Evolutionary conservation across 2,797 vertebrate species (phyloP).

Genomic region (Loris lydekkerianus): DNA sequence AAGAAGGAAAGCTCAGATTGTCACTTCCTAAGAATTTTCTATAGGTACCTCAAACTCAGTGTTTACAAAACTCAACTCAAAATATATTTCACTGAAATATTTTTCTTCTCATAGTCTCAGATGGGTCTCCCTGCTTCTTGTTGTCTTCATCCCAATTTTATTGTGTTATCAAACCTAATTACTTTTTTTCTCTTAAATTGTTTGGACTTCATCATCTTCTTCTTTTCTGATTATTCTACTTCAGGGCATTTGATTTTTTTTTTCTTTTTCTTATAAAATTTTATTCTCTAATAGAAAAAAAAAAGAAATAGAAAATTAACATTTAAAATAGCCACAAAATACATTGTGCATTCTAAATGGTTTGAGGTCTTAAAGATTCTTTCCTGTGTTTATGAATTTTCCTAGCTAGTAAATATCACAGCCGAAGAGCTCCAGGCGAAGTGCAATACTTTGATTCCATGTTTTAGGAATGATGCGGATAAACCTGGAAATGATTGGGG

Average conservation of each 20-base stretch:
- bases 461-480: slow-evolving; percentile 93
- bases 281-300: slow-evolving; percentile 65
- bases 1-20: not conserved
- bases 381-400: not conserved
- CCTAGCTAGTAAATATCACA: slow-evolving; percentile 90
- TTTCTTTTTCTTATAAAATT: slow-evolving; percentile 47
- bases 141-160: not conserved
- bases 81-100: not conserved
- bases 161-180: not conserved
- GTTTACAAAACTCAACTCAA: slow-evolving; percentile 16
- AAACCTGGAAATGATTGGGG: slow-evolving; percentile 95
- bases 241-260: not conserved
- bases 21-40: slow-evolving; percentile 10
- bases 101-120: not conserved
- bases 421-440: slow-evolving; percentile 96
- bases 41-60: not conserved
- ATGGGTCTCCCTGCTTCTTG: not conserved
- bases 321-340: slow-evolving; percentile 54
- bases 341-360: not conserved
- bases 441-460: slow-evolving; percentile 93
- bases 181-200: not conserved
- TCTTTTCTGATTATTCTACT: not conserved
- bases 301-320: slow-evolving; percentile 42
- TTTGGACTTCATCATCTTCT: not conserved
- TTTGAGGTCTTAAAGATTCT: not conserved